Evolutionary conservation across 2,113 vertebrate genomes (phyloP), one percentile per base, ranked within the genome.

Genomic region (Microtus oregoni): DNA sequence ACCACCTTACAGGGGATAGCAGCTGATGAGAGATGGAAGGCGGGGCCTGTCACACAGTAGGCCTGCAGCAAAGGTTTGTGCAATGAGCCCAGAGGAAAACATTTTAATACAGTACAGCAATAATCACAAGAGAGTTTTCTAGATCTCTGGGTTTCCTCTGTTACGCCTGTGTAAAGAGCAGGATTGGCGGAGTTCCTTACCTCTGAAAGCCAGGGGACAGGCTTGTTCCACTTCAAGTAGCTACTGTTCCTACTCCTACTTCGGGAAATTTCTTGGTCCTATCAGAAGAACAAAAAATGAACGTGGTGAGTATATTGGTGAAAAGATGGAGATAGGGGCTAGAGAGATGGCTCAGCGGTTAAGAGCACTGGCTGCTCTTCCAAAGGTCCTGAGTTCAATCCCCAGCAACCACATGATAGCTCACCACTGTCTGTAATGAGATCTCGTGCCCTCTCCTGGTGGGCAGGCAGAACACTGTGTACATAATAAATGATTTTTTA

Each of bases 191-290:
- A 61, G 30, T 15, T 5, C 81, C 91, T 97, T 55, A 98, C 98
- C 97, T 98, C 97, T 44, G 98, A 97, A 44, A 98, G 97, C 98
- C 98, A 98, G 44, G 98, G 97, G 17, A 97, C 96, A 0, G 96
- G 97, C 38, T 88, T 96, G 75, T 98, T 98, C 98, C 97, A 96
- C 95, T 85, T 91, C 75, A 97, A 38, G 87, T 97, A 97, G 96
- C 97, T 97, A 85, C 24, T 95, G 38, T 96, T 96, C 47, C 65
- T 47, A 65, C 38, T 55, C 17, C 83, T 65, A 4, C 65, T 79
- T 88, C 0, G 67, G 35, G 35, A 77, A 30, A 68, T 14, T n/a
- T 91, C 96, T 89, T 85, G 97, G 65, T 95, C 96, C 98, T 98
- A 28, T 47, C 4, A 9, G 44, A 67, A 96, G 26, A 94, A 47